phyloP scores from a whole-genome alignment of 1,140 invertebrate genomes.

The Spodoptera frugiperda region DNA sequence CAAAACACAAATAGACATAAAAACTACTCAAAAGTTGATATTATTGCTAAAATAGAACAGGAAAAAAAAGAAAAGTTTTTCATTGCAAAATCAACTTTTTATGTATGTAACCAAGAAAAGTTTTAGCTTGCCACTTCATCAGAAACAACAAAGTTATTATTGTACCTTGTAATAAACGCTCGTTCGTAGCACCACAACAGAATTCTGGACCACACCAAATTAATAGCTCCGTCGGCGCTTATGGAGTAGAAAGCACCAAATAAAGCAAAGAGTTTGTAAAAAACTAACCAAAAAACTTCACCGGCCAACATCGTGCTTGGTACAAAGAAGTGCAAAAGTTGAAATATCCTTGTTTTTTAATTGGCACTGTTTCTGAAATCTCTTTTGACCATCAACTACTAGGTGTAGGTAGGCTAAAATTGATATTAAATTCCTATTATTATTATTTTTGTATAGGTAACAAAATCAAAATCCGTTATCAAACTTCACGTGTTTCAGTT shows the following conservation, averaged over 20 bases:
- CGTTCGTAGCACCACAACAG: neutral
- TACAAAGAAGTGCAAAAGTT: slow-evolving; percentile 37
- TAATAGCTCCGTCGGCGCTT: slow-evolving; percentile 14
- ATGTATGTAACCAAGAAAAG: too few species aligned
- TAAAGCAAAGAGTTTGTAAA: slow-evolving; percentile 27
- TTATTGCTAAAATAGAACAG: too few species aligned
- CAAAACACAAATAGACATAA: too few species aligned
- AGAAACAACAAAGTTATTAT: slow-evolving; percentile 3
- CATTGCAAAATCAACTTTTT: too few species aligned
- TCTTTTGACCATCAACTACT: neutral
- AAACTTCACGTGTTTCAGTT: too few species aligned
- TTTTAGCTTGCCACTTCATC: neutral
- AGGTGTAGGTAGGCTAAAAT: too few species aligned
- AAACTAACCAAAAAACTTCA: slow-evolving; percentile 43
- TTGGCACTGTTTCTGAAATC: neutral
- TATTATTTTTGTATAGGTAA: too few species aligned
- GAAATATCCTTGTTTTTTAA: neutral
- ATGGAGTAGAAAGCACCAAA: slow-evolving; percentile 35
- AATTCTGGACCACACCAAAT: slow-evolving; percentile 13
- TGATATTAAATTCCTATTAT: too few species aligned
- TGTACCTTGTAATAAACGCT: slow-evolving; percentile 1
- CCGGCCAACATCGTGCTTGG: slow-evolving; percentile 26
- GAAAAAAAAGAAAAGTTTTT: too few species aligned
- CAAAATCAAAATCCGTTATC: too few species aligned
- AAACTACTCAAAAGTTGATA: too few species aligned